Conservation (phyloP, 2,113 vertebrate species). For the Alosa alosa region DNA sequence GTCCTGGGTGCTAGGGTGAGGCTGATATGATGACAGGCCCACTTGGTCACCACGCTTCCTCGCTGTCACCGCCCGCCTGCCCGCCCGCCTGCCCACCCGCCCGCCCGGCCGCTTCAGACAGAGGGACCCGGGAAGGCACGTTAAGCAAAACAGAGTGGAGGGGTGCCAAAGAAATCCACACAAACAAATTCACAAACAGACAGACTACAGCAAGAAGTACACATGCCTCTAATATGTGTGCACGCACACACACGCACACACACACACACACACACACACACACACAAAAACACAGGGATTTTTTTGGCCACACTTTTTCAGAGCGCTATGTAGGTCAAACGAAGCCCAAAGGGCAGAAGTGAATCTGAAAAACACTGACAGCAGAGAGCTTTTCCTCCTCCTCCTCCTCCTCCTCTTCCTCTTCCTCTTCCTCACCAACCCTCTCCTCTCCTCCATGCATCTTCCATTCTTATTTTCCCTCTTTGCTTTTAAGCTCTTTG, state of each 20-base stretch:
- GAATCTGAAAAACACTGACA: constrained; percentile 59
- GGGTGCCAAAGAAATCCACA: neutral
- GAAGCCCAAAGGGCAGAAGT: constrained; percentile 52
- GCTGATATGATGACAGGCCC: neutral
- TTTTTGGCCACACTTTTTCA: constrained; percentile 20
- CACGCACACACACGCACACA: too few relatives aligned
- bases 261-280: neutral
- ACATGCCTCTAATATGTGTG: neutral
- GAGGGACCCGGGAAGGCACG: neutral
- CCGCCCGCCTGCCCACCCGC: too few relatives aligned
- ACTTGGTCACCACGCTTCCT: neutral
- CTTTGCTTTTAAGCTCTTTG: neutral
- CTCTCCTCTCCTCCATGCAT: neutral
- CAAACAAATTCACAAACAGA: neutral
- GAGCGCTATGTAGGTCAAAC: constrained; percentile 59
- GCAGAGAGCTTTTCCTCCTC: constrained; percentile 1
- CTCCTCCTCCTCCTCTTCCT: constrained; percentile 4
- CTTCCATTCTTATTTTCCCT: neutral
- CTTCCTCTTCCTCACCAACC: neutral
- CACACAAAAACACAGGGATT: neutral
- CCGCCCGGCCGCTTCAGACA: neutral
- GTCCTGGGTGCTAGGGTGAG: neutral
- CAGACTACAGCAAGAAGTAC: neutral
- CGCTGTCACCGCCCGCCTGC: neutral
- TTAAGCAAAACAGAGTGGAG: neutral